Evolutionary conservation across 2,113 vertebrate species (phyloP), one percentile per base, ranked within the genome.

Genomic region (Blennius ocellaris): DNA sequence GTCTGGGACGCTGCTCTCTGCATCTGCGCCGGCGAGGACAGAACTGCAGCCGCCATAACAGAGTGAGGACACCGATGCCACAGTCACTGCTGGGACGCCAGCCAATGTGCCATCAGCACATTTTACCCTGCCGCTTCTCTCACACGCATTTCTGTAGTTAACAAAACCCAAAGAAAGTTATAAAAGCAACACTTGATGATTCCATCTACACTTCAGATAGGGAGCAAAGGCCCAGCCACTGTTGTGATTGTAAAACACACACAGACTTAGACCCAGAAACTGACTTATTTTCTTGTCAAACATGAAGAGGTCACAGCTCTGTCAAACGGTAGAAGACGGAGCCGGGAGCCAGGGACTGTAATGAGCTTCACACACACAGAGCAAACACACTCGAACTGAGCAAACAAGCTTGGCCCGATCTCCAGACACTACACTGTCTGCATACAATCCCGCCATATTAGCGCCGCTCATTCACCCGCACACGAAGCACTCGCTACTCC

Each of bases 101-200:
- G 86, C 86, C 84, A 90, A 60, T 14, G 71, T 81, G 51, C 79
- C 85, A 83, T 91, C 88, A 90, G 90, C 89, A 86, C 75, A 85
- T 85, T 76, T 49, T 21, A n/a, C 16, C 63, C 52, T n/a, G 8
- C 74, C 15, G 55, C 56, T 21, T 49, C 66, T 76, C 69, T 76
- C 73, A 48, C 60, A 73, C 69, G 41, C 79, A 80, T 74, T 80
- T 69, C 70, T 71, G 38, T 69, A 30, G 17, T 49, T 67, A 71
- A 54, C 59, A 73, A 40, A 74, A 64, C 69, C 14, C 14, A 50
- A 63, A 53, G 78, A 75, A 44, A 3, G 44, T 30, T 71, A 69
- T 5, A 2, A 77, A 69, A 39, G 73, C 64, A 66, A 78, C 75
- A 50, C 8, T 70, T 81, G 49, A 36, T 68, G 47, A 44, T 9